Evolutionary conservation across 2,888 invertebrate genomes (phyloP).

Genomic region (Dromius quadrimaculatus): DNA sequence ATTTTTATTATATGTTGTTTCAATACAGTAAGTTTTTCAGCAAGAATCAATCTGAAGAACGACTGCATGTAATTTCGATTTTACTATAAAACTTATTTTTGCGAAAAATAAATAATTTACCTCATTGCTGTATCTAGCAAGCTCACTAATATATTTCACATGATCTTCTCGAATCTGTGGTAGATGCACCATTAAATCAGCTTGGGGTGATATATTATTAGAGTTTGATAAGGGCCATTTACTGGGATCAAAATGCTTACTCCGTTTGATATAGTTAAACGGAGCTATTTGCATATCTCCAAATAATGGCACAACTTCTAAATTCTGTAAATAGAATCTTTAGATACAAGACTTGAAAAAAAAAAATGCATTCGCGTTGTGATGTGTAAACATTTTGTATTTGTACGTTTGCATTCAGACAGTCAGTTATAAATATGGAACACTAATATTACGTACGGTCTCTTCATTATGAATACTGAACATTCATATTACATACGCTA

Average conservation of each 20-base stretch:
- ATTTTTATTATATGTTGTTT: background rate
- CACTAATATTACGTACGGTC: too few relatives aligned
- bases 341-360: too few relatives aligned
- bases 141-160: conserved; percentile 95
- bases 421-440: too few relatives aligned
- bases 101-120: conserved; percentile 65
- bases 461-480: too few relatives aligned
- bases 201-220: conserved; percentile 86
- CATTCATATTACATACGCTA: too few relatives aligned
- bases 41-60: background rate
- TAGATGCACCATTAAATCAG: conserved; percentile 94
- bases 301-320: conserved; percentile 96
- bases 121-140: conserved; percentile 90
- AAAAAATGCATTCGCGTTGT: too few relatives aligned
- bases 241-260: conserved; percentile 91
- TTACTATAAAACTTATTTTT: conserved; percentile 4
- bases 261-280: conserved; percentile 95
- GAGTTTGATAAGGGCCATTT: conserved; percentile 93
- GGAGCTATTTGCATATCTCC: conserved; percentile 99
- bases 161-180: conserved; percentile 96
- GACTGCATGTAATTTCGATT: background rate
- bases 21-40: too few relatives aligned
- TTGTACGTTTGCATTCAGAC: too few relatives aligned
- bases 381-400: too few relatives aligned
- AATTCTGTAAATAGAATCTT: conserved; percentile 70